Percentiles rank a stretch among this genome's conserved stretches.
Conservation (phyloP, 2,888 invertebrate genomes). For the Capitulum mitella region DNA sequence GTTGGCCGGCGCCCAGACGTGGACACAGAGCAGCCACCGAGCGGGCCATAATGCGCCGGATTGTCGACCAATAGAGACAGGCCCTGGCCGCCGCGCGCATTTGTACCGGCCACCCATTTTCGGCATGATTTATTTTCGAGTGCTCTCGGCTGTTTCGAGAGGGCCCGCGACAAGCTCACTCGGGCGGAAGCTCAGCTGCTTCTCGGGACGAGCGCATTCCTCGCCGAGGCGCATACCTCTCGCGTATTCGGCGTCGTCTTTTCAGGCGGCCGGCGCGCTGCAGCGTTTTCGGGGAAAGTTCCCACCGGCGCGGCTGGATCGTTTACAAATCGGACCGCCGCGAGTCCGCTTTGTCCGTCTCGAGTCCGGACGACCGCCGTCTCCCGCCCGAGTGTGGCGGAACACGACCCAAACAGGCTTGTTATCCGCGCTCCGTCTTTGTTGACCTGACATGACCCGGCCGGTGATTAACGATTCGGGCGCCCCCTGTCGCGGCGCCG, state of each 20-base stretch:
- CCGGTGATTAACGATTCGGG: not conserved
- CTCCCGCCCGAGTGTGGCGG: not conserved
- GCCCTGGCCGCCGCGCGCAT: not conserved
- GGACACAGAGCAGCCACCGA: not conserved
- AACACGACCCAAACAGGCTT: constrained; percentile 2
- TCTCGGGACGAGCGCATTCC: not conserved
- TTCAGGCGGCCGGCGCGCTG: not conserved
- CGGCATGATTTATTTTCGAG: constrained; percentile 20
- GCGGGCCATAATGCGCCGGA: not conserved
- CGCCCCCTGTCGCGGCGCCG: not conserved
- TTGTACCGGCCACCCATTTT: not conserved
- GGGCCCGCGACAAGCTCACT: not conserved
- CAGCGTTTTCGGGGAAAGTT: not conserved
- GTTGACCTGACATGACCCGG: constrained; percentile 12
- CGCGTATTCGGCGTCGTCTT: not conserved
- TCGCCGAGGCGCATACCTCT: not conserved
- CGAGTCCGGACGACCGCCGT: not conserved
- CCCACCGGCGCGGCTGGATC: not conserved
- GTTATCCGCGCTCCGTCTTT: not conserved
- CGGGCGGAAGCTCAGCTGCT: constrained; percentile 4
- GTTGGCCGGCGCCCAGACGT: not conserved
- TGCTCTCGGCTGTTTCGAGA: not conserved
- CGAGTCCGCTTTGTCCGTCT: not conserved
- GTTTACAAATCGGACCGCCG: not conserved
- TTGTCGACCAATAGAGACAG: not conserved